Evolutionary conservation across 2,888 invertebrate species (phyloP).

Genomic region (Nasonovia ribisnigri): DNA sequence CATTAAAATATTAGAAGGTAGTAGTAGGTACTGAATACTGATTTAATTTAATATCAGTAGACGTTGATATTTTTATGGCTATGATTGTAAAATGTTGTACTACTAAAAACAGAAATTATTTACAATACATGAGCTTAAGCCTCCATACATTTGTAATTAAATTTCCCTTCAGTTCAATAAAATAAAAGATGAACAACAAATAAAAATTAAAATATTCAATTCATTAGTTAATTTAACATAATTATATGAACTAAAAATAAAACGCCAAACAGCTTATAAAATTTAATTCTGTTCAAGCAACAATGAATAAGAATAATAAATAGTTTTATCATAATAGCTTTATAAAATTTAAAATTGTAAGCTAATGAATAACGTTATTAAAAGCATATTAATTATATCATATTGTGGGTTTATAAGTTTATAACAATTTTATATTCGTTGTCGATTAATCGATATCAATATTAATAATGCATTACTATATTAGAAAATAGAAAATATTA

Average conservation of each 20-base stretch:
- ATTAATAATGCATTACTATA: too few relatives aligned
- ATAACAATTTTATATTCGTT: neutral
- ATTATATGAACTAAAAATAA: neutral
- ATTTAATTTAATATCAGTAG: neutral
- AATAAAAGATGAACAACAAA: neutral
- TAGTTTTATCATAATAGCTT: neutral
- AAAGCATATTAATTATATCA: neutral
- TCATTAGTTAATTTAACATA: neutral
- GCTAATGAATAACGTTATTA: neutral
- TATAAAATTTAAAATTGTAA: neutral
- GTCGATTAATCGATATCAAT: neutral
- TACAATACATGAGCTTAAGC: neutral
- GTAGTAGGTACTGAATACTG: neutral
- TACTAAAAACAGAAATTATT: neutral
- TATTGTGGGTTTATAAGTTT: neutral
- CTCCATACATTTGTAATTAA: neutral
- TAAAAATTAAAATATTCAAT: neutral
- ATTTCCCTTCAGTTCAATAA: neutral
- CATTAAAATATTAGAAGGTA: slow-evolving; percentile 11
- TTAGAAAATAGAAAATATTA: too few relatives aligned
- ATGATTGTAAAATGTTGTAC: neutral
- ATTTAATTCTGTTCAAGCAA: neutral
- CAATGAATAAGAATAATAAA: neutral
- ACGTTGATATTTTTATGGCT: neutral
- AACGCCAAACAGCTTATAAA: neutral